Conservation (phyloP, 1,140 invertebrate genomes). For the Diorhabda sublineata region DNA sequence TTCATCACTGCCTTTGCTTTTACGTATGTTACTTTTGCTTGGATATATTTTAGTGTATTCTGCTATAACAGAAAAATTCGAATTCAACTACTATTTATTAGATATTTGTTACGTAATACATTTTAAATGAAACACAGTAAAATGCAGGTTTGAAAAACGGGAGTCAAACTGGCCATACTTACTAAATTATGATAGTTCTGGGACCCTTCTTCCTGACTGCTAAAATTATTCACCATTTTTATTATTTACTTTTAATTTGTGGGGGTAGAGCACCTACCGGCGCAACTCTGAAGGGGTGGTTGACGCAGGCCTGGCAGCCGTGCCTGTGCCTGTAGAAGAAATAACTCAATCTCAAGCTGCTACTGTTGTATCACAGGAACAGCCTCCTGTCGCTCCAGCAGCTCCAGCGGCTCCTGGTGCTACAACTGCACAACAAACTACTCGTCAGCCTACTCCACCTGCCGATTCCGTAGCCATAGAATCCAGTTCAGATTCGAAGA, state of each 20-base stretch:
- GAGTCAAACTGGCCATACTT: too few relatives aligned
- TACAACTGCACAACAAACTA: constrained; percentile 15
- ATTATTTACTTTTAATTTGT: constrained; percentile 32
- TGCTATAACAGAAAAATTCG: too few relatives aligned
- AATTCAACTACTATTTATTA: too few relatives aligned
- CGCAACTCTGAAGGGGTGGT: constrained; percentile 48
- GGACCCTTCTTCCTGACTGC: constrained; percentile 1
- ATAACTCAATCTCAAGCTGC: constrained; percentile 33
- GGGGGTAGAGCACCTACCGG: constrained; percentile 46
- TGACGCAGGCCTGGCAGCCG: constrained; percentile 43
- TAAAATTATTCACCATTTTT: constrained; percentile 10
- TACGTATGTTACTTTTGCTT: too few relatives aligned
- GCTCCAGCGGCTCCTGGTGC: constrained; percentile 29
- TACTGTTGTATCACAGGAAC: constrained; percentile 40
- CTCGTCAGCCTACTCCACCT: constrained; percentile 20
- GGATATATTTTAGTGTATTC: too few relatives aligned
- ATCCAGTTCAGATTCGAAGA: constrained; percentile 58
- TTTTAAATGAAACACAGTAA: too few relatives aligned
- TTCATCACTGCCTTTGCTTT: too few relatives aligned
- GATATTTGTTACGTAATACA: too few relatives aligned
- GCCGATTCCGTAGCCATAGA: constrained; percentile 56
- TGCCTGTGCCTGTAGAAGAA: constrained; percentile 46
- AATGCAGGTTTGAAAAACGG: too few relatives aligned
- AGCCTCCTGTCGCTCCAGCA: constrained; percentile 28
- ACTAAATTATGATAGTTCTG: not conserved